Percentiles rank a stretch among this genome's conserved stretches.
phyloP scores from a whole-genome alignment of 2,113 vertebrate genomes.

The Regulus satrapa region DNA sequence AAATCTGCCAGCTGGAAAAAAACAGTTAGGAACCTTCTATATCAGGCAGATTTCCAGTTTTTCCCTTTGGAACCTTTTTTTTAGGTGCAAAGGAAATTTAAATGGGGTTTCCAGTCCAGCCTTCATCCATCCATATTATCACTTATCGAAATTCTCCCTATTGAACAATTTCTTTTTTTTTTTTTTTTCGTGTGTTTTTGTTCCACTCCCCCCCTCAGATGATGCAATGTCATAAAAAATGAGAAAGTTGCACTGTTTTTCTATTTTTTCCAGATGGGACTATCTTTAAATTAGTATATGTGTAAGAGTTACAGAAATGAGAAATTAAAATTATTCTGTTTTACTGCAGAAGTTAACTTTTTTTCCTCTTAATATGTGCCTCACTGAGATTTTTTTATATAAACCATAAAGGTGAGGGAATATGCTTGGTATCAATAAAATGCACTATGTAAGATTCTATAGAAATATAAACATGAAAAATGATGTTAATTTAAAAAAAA shows the following conservation, averaged over 20 bases:
- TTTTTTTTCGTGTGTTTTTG: too few relatives aligned
- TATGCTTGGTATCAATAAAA: background rate
- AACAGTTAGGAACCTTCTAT: background rate
- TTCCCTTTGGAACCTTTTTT: background rate
- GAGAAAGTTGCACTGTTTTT: background rate
- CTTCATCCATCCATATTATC: background rate
- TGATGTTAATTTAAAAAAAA: fast-evolving
- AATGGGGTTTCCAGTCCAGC: background rate
- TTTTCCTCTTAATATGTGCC: background rate
- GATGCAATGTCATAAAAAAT: background rate
- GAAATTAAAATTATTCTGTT: background rate
- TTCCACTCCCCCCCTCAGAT: fast-evolving
- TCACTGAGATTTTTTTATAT: background rate
- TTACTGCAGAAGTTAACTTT: background rate
- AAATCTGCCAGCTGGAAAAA: background rate
- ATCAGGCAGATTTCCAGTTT: background rate
- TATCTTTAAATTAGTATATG: background rate
- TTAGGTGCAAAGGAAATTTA: background rate
- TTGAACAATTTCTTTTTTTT: background rate
- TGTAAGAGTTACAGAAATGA: background rate
- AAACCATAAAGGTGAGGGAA: fast-evolving
- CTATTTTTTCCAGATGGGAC: background rate
- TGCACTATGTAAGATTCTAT: background rate
- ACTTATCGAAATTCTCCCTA: background rate
- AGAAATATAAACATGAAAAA: background rate